Base-by-base conservation (phyloP, 2,797 vertebrate genomes). In the Propithecus deckenii region DNA sequence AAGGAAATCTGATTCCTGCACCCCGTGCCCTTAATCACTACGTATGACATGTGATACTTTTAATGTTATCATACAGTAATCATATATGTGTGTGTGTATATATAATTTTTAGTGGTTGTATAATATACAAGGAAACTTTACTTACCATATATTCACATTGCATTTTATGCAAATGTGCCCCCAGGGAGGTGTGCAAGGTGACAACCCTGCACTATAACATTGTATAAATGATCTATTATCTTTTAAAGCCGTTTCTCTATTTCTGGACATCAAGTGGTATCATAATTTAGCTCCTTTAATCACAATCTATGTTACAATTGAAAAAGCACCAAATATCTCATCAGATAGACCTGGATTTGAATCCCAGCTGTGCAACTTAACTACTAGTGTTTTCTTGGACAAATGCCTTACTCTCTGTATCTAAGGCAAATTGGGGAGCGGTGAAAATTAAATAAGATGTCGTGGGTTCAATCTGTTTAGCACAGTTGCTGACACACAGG, bases 141-240 rank as follows among this genome's bases (percentile, higher is more conserved):
- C 48, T 94, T 59, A 8, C 32, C 9, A 7, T 35, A 0, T 22
- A 43, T 9, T 61, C 14, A 18, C 5, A n/a, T 35, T 67, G 30
- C 6, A 13, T 59, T 79, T 50, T 50, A 20, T 50, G 57, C 20
- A 35, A 20, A 50, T 25, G 11, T 22, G 28, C 11, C 15, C 23
- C 41, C 38, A 7, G 5, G 17, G 5, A 46, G 1, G 2, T 30
- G 10, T 22, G 1, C 3, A 12, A 30, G 2, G 13, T 30, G 18
- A 6, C 2, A 50, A 14, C 13, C 30, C 9, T 38, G 2, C 5
- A 7, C 0, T 5, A 1, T 48, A 52, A 25, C 35, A 32, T 9
- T 4, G 4, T 35, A 12, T 10, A 28, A 84, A 20, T 15, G 12
- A 57, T 20, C 38, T 20, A 22, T 17, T 15, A 2, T 43, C 57